These are phyloP conservation scores for Oryctes rhinoceros DNA, from an alignment of 1,140 invertebrate species.

Conservation along the genomic window DNA sequence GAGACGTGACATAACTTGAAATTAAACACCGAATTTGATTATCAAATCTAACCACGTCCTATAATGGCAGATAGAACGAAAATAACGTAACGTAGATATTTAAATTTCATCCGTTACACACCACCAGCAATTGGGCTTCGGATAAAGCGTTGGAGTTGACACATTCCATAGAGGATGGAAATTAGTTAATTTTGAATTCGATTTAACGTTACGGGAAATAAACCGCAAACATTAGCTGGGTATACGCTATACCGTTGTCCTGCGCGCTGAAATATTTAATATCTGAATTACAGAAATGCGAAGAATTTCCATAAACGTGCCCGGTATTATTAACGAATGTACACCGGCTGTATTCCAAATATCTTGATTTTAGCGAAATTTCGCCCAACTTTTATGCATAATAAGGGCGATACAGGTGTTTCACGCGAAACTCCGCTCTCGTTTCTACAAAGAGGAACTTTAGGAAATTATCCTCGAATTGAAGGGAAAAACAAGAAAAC, in stretches of 20 bases:
- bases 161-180: not conserved
- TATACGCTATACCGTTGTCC: not conserved
- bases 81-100: too few relatives aligned
- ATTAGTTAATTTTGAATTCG: conserved; percentile 10
- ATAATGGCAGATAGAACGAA: too few relatives aligned
- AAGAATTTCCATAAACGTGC: conserved; percentile 19
- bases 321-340: not conserved
- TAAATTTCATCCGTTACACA: too few relatives aligned
- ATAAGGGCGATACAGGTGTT: not conserved
- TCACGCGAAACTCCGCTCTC: too few relatives aligned
- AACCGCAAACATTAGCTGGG: not conserved
- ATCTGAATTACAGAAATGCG: conserved; percentile 5
- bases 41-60: too few relatives aligned
- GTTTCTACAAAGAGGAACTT: too few relatives aligned
- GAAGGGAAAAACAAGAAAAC: too few relatives aligned
- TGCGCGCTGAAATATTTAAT: not conserved
- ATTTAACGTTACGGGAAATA: not conserved
- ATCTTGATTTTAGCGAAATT: not conserved
- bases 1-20: too few relatives aligned
- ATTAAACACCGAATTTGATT: too few relatives aligned
- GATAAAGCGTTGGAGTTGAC: not conserved
- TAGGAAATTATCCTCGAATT: too few relatives aligned
- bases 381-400: not conserved
- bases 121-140: too few relatives aligned
- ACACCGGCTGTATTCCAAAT: not conserved